These are phyloP conservation scores for Chloebia gouldiae DNA, from an alignment of 2,113 vertebrate genomes.

Conservation along the genomic window DNA sequence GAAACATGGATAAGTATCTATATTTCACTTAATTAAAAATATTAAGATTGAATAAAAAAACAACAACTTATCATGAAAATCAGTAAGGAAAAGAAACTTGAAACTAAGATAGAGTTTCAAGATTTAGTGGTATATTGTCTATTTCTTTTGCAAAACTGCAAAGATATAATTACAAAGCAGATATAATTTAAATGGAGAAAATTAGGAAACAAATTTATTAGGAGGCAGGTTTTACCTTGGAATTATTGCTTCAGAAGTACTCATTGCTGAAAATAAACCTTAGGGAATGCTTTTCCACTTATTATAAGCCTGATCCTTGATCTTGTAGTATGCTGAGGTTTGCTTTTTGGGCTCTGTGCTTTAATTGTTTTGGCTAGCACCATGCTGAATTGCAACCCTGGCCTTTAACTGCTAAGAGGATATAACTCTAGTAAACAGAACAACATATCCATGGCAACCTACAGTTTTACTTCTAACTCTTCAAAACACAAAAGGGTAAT, in stretches of 20 bases:
- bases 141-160: background rate
- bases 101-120: background rate
- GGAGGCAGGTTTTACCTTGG: background rate
- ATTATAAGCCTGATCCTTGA: background rate
- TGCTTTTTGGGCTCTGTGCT: background rate
- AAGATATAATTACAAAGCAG: background rate
- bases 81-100: background rate
- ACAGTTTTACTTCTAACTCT: constrained; percentile 43
- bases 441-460: constrained; percentile 59
- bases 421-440: constrained; percentile 43
- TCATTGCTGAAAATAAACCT: constrained; percentile 9
- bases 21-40: background rate
- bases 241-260: background rate
- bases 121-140: background rate
- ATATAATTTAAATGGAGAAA: background rate
- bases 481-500: constrained; percentile 53
- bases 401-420: constrained; percentile 16
- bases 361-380: constrained; percentile 48
- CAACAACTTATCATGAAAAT: background rate
- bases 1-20: background rate
- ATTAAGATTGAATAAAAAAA: background rate
- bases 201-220: background rate
- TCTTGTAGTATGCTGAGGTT: constrained; percentile 28
- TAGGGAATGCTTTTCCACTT: constrained; percentile 8
- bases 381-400: constrained; percentile 23